These are phyloP conservation scores for Zelostemma sp. DNA, from an alignment of 1,140 invertebrate species.

Conservation along the genomic window DNA sequence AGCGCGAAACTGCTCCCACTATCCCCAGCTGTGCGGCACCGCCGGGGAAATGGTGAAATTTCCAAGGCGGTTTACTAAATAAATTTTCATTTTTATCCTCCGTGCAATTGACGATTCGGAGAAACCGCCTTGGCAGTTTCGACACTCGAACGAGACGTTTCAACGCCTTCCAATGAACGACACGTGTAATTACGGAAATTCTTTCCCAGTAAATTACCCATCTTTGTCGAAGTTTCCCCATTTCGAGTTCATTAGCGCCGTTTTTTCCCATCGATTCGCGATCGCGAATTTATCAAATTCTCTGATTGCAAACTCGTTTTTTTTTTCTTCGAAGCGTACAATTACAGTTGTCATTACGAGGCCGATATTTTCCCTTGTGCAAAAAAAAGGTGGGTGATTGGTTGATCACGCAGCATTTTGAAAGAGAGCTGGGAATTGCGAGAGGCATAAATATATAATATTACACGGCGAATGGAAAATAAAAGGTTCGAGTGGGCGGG, in stretches of 20 bases:
- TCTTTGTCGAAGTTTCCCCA: constrained; percentile 12
- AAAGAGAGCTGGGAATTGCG: not conserved
- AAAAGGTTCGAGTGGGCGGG: constrained; percentile 44
- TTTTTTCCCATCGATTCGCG: too few relatives aligned
- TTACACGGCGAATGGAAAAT: constrained; percentile 16
- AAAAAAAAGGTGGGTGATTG: too few relatives aligned
- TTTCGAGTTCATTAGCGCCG: constrained; percentile 18
- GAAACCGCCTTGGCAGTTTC: too few relatives aligned
- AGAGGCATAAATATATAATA: constrained; percentile 12
- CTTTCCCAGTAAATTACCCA: constrained; percentile 11
- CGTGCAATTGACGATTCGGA: not conserved
- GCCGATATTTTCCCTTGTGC: too few relatives aligned
- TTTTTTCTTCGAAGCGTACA: too few relatives aligned
- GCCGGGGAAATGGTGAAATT: not conserved
- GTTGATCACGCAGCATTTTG: too few relatives aligned
- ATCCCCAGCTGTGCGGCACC: not conserved
- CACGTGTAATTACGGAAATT: too few relatives aligned
- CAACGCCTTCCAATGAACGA: too few relatives aligned
- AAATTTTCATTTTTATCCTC: not conserved
- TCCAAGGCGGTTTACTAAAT: not conserved
- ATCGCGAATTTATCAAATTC: too few relatives aligned
- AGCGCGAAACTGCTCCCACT: constrained; percentile 40
- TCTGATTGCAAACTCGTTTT: too few relatives aligned
- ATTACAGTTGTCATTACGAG: too few relatives aligned
- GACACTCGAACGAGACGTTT: too few relatives aligned